Conservation (phyloP, 1,140 invertebrate species). For the Pachyrhynchus sulphureomaculatus region DNA sequence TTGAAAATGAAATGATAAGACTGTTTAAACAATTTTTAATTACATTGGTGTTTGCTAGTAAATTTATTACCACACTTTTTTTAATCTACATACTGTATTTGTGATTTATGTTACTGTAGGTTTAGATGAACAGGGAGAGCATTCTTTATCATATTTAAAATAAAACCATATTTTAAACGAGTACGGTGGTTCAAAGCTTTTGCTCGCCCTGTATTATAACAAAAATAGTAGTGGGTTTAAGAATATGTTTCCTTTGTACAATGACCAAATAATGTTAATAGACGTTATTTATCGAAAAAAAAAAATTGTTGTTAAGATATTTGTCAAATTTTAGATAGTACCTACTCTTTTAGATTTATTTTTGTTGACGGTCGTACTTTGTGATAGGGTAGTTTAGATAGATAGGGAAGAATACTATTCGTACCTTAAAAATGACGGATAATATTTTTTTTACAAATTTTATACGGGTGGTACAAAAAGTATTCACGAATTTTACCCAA, state of each 20-base stretch:
- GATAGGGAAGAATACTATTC: constrained; percentile 21
- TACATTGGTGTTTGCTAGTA: no score
- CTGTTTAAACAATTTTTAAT: no score
- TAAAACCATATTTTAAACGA: no score
- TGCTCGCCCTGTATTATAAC: constrained; percentile 7
- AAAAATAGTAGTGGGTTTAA: not conserved
- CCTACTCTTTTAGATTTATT: constrained; percentile 8
- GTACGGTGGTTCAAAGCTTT: no score
- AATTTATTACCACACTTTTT: constrained; percentile 6
- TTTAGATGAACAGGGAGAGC: not conserved
- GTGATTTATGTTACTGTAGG: constrained; percentile 17
- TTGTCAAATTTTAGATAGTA: constrained; percentile 2
- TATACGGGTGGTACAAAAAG: constrained; percentile 16
- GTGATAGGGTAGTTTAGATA: constrained; percentile 22
- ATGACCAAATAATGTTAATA: constrained; percentile 16
- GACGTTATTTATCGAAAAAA: constrained; percentile 6
- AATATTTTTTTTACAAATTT: constrained; percentile 22
- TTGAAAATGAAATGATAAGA: no score
- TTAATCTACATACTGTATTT: not conserved
- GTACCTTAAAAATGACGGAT: constrained; percentile 14
- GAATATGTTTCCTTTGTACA: constrained; percentile 12
- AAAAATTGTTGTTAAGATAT: not conserved
- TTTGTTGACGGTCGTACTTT: constrained; percentile 16
- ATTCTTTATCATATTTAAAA: no score
- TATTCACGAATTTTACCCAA: constrained; percentile 1